Percentiles rank a stretch among this genome's conserved stretches.
These are phyloP conservation scores for Porites lobata DNA, from an alignment of 92 coral and sea anemone genomes.

Conservation along the genomic window DNA sequence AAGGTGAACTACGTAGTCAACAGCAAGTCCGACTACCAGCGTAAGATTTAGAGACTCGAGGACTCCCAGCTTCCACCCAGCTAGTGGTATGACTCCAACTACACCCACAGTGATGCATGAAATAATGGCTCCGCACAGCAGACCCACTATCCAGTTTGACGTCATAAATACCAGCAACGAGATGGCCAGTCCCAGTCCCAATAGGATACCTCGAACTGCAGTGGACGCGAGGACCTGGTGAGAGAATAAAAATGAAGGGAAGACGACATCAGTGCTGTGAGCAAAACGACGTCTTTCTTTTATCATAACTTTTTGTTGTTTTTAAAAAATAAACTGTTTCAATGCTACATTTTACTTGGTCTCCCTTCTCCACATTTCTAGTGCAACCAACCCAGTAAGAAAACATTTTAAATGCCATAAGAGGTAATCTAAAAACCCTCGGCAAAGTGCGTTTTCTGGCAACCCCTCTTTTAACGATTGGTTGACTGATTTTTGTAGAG, in stretches of 20 bases:
- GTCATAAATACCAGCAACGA: conserved; percentile 90
- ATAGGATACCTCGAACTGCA: conserved; percentile 93
- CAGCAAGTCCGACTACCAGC: conserved; percentile 95
- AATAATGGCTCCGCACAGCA: conserved; percentile 89
- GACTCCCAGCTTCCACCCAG: conserved; percentile 98
- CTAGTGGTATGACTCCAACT: conserved; percentile 90
- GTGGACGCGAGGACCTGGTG: conserved; percentile 91
- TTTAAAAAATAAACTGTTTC: not conserved
- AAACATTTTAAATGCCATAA: no score
- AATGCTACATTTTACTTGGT: no score
- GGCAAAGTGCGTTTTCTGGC: no score
- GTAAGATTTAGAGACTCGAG: conserved; percentile 95
- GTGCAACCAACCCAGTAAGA: no score
- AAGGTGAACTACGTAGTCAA: conserved; percentile 97
- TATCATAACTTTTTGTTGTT: not conserved
- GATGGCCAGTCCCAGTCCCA: conserved; percentile 89
- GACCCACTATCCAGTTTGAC: conserved; percentile 95
- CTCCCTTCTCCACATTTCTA: no score
- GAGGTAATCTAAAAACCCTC: no score
- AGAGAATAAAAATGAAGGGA: not conserved
- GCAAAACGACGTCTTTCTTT: not conserved
- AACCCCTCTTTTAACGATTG: no score
- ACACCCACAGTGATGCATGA: conserved; percentile 90
- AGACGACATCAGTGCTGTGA: not conserved
- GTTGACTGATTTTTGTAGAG: no score